phyloP scores from a whole-genome alignment of 2,888 invertebrate species.

The Tupiocoris notatus region DNA sequence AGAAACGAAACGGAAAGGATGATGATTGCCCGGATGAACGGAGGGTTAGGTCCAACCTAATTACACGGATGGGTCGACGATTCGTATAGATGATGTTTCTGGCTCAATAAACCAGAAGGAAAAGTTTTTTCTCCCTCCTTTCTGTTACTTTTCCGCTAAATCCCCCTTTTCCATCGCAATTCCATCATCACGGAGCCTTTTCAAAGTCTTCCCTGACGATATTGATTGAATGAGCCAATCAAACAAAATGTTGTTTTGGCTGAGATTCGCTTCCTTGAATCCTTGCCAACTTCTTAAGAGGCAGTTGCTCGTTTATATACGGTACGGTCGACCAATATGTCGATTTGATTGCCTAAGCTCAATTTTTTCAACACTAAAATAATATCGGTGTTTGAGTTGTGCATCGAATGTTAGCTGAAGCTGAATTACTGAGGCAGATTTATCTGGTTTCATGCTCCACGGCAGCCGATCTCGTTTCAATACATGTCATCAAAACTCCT shows the following conservation, averaged over 20 bases:
- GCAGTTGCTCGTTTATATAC: too few relatives aligned
- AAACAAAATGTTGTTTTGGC: neutral
- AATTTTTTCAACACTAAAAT: too few relatives aligned
- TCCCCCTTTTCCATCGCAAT: neutral
- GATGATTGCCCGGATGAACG: neutral
- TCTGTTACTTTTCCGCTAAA: conserved; percentile 21
- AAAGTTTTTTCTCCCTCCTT: neutral
- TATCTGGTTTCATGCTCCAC: too few relatives aligned
- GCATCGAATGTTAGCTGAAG: too few relatives aligned
- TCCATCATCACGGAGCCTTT: neutral
- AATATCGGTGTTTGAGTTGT: too few relatives aligned
- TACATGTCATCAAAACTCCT: too few relatives aligned
- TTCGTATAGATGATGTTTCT: conserved; percentile 19
- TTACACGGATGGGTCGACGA: conserved; percentile 23
- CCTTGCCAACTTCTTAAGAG: neutral
- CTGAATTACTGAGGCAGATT: too few relatives aligned
- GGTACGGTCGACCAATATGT: too few relatives aligned
- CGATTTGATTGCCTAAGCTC: too few relatives aligned
- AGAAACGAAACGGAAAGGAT: neutral
- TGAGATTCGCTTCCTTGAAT: neutral
- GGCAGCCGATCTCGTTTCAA: too few relatives aligned
- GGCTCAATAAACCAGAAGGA: conserved; percentile 15
- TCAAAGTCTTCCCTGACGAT: neutral
- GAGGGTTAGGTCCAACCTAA: conserved; percentile 15
- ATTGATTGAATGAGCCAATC: neutral